phyloP scores from a whole-genome alignment of 2,113 vertebrate genomes.

The Hydropotes inermis region DNA sequence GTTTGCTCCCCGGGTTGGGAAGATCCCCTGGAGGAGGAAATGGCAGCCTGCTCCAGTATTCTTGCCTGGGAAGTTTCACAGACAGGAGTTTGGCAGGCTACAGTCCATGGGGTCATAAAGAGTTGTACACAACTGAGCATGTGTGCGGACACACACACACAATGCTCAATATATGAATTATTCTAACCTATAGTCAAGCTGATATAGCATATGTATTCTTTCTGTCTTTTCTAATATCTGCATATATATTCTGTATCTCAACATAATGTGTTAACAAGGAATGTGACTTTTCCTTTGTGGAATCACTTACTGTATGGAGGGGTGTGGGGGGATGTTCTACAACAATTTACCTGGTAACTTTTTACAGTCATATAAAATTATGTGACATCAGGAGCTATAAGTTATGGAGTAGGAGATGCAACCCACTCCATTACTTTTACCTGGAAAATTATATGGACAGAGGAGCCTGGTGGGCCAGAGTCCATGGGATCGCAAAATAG shows the following conservation, averaged over 20 bases:
- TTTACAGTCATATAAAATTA: not conserved
- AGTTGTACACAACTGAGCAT: not conserved
- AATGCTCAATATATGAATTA: not conserved
- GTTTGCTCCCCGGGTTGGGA: not conserved
- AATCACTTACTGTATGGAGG: not conserved
- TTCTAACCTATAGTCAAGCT: not conserved
- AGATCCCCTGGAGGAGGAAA: not conserved
- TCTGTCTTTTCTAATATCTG: not conserved
- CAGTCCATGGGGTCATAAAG: not conserved
- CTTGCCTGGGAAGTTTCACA: not conserved
- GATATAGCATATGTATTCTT: not conserved
- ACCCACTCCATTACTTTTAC: not conserved
- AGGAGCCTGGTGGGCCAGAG: not conserved
- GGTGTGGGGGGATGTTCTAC: fast-evolving
- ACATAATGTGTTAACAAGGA: not conserved
- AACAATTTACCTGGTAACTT: not conserved
- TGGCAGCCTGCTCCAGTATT: not conserved
- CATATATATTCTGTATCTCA: not conserved
- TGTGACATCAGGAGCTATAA: not conserved
- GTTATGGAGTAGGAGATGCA: not conserved
- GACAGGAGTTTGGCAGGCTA: not conserved
- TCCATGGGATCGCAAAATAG: not conserved
- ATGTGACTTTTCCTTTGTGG: not conserved
- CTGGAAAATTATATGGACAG: not conserved
- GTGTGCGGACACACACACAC: not conserved